A percentile compares a stretch with the other conserved stretches of the same genome.
Conservation (phyloP, 2,113 vertebrate species). For the Lampris incognitus region DNA sequence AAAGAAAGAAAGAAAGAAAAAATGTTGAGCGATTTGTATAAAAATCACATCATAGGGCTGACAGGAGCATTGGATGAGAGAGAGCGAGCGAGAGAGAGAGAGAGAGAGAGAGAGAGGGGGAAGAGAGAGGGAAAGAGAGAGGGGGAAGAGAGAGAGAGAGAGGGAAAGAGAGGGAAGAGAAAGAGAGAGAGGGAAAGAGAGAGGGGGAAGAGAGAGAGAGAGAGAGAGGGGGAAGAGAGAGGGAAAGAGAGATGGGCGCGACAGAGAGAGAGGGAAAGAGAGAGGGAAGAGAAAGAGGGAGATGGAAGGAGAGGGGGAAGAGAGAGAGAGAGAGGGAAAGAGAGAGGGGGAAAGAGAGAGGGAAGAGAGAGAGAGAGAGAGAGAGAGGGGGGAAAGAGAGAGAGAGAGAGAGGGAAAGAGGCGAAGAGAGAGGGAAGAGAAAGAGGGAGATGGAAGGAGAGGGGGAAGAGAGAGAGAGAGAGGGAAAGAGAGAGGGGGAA, state of each 20-base stretch:
- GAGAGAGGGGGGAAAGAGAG: neutral
- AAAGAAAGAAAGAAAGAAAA: too few species aligned
- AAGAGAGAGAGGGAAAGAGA: neutral
- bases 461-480: conserved; percentile 6
- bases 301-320: too few species aligned
- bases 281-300: too few species aligned
- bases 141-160: neutral
- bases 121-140: neutral
- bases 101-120: neutral
- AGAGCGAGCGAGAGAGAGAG: neutral
- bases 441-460: neutral
- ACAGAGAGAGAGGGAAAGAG: too few species aligned
- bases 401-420: too few species aligned
- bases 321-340: too few species aligned
- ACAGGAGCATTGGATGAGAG: neutral
- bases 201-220: too few species aligned
- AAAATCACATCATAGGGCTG: conserved; percentile 41
- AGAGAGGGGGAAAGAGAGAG: too few species aligned
- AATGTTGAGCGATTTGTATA: neutral
- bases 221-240: too few species aligned
- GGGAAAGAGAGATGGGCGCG: too few species aligned
- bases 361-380: too few species aligned
- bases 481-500: neutral
- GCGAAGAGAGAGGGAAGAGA: too few species aligned
- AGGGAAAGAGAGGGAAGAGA: neutral